These are phyloP conservation scores for Megaceryle alcyon DNA, from an alignment of 2,797 vertebrate genomes.

Conservation along the genomic window DNA sequence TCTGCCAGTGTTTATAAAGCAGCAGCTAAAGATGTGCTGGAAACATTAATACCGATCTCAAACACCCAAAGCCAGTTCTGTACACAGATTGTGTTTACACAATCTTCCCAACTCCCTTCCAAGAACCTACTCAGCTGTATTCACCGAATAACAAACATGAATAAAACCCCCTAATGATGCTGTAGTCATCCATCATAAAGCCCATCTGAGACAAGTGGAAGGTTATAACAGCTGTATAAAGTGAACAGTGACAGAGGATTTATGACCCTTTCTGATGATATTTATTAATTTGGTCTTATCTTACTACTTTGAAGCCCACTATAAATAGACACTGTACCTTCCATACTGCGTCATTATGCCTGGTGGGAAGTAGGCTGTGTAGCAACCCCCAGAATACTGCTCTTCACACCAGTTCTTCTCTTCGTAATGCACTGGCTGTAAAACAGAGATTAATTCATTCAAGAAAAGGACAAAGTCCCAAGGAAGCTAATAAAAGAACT, in stretches of 20 bases:
- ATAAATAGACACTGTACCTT: conserved; percentile 79
- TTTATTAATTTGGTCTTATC: conserved; percentile 59
- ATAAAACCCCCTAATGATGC: not conserved
- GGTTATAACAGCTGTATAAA: not conserved
- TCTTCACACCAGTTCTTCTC: conserved; percentile 99
- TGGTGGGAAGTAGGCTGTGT: conserved; percentile 94
- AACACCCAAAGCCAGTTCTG: not conserved
- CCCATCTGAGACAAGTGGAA: not conserved
- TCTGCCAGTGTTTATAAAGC: not conserved
- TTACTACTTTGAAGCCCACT: not conserved
- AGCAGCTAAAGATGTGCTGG: not conserved
- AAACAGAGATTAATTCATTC: conserved; percentile 49
- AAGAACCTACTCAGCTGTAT: not conserved
- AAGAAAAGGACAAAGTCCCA: not conserved
- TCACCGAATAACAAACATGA: not conserved
- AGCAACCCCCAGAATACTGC: conserved; percentile 96
- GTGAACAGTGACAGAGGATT: conserved; percentile 16
- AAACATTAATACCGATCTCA: not conserved
- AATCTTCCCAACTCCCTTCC: not conserved
- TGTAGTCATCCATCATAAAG: conserved; percentile 17
- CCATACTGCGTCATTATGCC: conserved; percentile 96
- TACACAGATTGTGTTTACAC: not conserved
- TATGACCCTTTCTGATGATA: conserved; percentile 29
- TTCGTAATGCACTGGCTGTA: conserved; percentile 95
- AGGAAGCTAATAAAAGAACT: conserved; percentile 1